Conservation (phyloP, 2,888 invertebrate genomes). For the Eumerus sabulonum region DNA sequence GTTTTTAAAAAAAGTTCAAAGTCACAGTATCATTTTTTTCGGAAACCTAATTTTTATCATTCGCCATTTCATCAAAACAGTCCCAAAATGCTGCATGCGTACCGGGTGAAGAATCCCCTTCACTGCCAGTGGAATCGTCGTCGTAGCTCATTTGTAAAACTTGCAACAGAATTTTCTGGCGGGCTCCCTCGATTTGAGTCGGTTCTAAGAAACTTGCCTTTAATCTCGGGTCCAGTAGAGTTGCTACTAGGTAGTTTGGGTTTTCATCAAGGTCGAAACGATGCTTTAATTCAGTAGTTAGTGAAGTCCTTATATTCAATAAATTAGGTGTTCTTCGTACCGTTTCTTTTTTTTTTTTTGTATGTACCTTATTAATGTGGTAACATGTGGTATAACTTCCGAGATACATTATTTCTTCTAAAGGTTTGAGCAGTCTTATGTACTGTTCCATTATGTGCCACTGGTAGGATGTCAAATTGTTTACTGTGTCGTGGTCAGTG, state of each 20-base stretch:
- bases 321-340: conserved; percentile 3
- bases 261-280: conserved; percentile 21
- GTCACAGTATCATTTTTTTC: conserved; percentile 16
- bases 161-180: background rate
- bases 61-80: conserved; percentile 10
- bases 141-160: conserved; percentile 2
- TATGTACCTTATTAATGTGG: conserved; percentile 6
- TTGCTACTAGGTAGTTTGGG: conserved; percentile 29
- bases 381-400: conserved; percentile 68
- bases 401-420: conserved; percentile 68
- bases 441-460: conserved; percentile 49
- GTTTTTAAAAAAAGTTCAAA: conserved; percentile 16
- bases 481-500: conserved; percentile 27
- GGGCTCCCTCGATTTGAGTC: background rate
- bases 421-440: conserved; percentile 64
- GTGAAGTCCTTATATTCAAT: conserved; percentile 62
- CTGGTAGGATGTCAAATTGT: conserved; percentile 46
- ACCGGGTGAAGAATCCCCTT: background rate
- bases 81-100: conserved; percentile 8
- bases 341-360: conserved; percentile 26
- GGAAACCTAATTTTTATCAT: background rate
- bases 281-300: conserved; percentile 43
- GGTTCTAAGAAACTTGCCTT: conserved; percentile 27
- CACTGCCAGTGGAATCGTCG: background rate
- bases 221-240: conserved; percentile 31